Conservation (phyloP, 2,113 vertebrate species). For the Cyanistes caeruleus region DNA sequence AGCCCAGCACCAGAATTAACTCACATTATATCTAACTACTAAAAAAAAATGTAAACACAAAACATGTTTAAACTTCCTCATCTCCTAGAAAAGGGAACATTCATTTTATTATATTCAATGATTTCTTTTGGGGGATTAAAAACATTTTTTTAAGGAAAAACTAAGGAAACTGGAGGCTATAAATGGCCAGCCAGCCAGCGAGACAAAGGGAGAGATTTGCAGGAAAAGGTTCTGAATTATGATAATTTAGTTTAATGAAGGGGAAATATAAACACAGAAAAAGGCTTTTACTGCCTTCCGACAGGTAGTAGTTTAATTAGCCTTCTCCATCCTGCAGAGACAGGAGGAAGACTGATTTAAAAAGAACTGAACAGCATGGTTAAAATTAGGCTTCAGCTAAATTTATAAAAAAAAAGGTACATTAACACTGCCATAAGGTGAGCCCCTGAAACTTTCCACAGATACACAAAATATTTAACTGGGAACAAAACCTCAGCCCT, state of each 20-base stretch:
- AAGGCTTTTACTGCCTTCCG: neutral
- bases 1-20: neutral
- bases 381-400: neutral
- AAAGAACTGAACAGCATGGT: neutral
- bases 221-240: neutral
- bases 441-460: neutral
- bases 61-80: neutral
- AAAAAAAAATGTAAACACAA: neutral
- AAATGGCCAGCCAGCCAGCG: neutral
- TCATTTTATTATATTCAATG: neutral
- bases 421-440: neutral
- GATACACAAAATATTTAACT: neutral
- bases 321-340: neutral
- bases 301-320: neutral
- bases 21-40: neutral
- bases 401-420: neutral
- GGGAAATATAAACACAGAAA: neutral
- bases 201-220: neutral
- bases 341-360: neutral
- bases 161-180: neutral
- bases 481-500: neutral
- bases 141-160: neutral
- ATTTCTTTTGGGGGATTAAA: neutral
- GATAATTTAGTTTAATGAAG: slow-evolving; percentile 6
- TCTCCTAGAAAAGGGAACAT: neutral